Evolutionary conservation across 1,140 invertebrate species (phyloP).

Genomic region (Idris sp.): DNA sequence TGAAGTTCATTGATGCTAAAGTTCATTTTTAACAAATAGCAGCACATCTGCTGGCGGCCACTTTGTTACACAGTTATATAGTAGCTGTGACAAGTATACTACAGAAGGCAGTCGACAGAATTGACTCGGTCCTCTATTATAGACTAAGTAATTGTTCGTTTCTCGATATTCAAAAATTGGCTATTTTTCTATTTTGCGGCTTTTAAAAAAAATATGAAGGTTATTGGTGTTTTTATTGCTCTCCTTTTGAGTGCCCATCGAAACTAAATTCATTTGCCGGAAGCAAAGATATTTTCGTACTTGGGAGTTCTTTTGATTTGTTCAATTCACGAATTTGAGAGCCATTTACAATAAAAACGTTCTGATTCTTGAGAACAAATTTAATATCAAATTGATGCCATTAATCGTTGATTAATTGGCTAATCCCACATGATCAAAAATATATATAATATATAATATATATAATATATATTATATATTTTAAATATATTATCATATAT

Average conservation of each 20-base stretch:
- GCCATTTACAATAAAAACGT: constrained; percentile 23
- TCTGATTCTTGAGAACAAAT: too few species aligned
- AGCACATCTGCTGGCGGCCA: constrained; percentile 71
- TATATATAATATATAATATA: too few species aligned
- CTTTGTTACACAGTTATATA: constrained; percentile 64
- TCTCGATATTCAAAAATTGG: constrained; percentile 66
- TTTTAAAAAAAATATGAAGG: constrained; percentile 66
- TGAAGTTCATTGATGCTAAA: constrained; percentile 74
- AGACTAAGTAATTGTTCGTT: constrained; percentile 76
- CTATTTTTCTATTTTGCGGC: constrained; percentile 69
- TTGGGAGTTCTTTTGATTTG: constrained; percentile 22
- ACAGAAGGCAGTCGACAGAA: constrained; percentile 60
- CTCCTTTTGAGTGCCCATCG: constrained; percentile 22
- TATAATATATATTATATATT: too few species aligned
- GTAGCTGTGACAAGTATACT: constrained; percentile 60
- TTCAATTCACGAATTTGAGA: constrained; percentile 14
- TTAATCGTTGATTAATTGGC: too few species aligned
- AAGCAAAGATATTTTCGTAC: constrained; percentile 46
- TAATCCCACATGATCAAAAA: too few species aligned
- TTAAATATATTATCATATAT: too few species aligned
- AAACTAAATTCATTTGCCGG: constrained; percentile 54
- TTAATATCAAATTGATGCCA: too few species aligned
- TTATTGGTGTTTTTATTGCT: constrained; percentile 75
- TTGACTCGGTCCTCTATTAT: constrained; percentile 71
- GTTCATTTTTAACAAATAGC: constrained; percentile 73